Conservation (phyloP, 2,797 vertebrate species). For the Merluccius polli region DNA sequence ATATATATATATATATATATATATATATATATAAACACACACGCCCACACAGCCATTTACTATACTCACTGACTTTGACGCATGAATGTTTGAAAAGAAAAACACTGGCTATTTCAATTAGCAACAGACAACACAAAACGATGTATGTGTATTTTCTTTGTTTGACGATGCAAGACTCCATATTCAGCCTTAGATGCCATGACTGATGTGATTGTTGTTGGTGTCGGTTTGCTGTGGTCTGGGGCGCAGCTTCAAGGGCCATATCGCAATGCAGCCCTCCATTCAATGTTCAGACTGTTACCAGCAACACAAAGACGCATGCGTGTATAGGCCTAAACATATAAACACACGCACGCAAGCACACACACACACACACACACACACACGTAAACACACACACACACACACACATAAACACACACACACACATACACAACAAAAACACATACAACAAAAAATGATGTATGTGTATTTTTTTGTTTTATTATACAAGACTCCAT, state of each 20-base stretch:
- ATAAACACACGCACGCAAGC: too few relatives aligned
- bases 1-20: neutral
- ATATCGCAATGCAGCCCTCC: conserved; percentile 9
- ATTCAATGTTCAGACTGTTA: conserved; percentile 37
- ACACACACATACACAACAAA: too few relatives aligned
- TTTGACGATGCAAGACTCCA: neutral
- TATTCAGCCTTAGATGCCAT: neutral
- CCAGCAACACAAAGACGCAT: conserved; percentile 39
- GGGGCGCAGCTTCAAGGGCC: conserved; percentile 24
- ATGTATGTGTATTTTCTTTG: neutral
- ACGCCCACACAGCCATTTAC: neutral
- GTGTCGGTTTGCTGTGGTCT: conserved; percentile 33
- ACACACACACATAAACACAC: too few relatives aligned
- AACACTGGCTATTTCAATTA: neutral
- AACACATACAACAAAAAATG: too few relatives aligned
- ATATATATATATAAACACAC: neutral
- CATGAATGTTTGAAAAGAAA: neutral
- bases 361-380: too few relatives aligned
- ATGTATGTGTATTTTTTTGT: too few relatives aligned
- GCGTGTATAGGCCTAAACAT: too few relatives aligned
- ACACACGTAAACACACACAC: too few relatives aligned
- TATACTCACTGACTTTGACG: neutral
- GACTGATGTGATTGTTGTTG: neutral
- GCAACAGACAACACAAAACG: neutral
- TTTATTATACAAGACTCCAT: too few relatives aligned